These are phyloP conservation scores for Luffia ferchaultella DNA, from an alignment of 2,888 invertebrate genomes.

Conservation along the genomic window DNA sequence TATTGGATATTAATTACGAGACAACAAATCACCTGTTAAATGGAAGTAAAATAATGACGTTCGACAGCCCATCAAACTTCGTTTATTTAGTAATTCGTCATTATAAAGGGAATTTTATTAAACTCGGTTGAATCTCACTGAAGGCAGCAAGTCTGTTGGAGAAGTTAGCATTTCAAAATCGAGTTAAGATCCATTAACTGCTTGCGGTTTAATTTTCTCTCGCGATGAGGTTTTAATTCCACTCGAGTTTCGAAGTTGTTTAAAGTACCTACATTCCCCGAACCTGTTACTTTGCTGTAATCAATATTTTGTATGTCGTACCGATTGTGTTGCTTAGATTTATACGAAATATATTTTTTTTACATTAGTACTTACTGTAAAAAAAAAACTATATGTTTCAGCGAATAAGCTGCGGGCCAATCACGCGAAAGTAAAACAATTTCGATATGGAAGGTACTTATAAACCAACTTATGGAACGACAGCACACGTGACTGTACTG, in stretches of 20 bases:
- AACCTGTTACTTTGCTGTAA: slow-evolving; percentile 10
- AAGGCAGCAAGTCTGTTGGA: slow-evolving; percentile 42
- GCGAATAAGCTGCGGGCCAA: too few relatives aligned
- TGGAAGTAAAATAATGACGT: not conserved
- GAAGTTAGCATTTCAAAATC: slow-evolving; percentile 47
- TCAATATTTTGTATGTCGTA: slow-evolving; percentile 12
- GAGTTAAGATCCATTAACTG: slow-evolving; percentile 57
- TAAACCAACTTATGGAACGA: too few relatives aligned
- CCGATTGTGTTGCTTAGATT: slow-evolving; percentile 12
- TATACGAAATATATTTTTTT: too few relatives aligned
- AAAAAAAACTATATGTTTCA: too few relatives aligned
- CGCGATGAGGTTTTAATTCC: slow-evolving; percentile 48
- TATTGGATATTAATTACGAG: too few relatives aligned
- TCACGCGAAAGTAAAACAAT: too few relatives aligned
- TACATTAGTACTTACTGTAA: too few relatives aligned
- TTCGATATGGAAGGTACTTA: too few relatives aligned
- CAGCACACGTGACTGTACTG: too few relatives aligned
- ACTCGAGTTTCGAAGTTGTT: slow-evolving; percentile 30
- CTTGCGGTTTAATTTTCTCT: slow-evolving; percentile 51
- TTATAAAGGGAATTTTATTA: slow-evolving; percentile 30
- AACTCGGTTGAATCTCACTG: slow-evolving; percentile 49
- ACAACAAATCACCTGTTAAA: too few relatives aligned
- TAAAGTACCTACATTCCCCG: slow-evolving; percentile 22
- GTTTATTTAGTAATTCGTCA: not conserved
- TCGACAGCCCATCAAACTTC: not conserved